Evolutionary conservation across 2,888 invertebrate genomes (phyloP), one percentile per base, ranked within the genome.

Genomic region (Meiosimyza decipiens): DNA sequence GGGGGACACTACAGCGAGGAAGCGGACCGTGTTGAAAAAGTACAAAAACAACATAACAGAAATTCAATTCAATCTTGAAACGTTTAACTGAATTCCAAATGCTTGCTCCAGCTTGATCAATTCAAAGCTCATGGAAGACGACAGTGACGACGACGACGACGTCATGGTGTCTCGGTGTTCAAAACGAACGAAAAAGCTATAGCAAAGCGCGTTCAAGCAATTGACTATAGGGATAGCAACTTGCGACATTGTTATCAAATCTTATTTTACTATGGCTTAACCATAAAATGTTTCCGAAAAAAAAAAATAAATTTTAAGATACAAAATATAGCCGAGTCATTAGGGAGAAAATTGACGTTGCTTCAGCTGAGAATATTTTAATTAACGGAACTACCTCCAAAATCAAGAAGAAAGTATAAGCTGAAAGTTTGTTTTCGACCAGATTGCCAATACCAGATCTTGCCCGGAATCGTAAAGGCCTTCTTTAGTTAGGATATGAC

Each of bases 111-210:
- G 49, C 64, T 62, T 13, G 57, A 49, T 28, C 22, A 28, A 18
- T 28, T 60, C 59, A 15, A 60, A 15, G 59, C 59, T 22, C 15
- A 60, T 60, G 28, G 28, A 59, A 16, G 49, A 13, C 47, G 55
- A 13, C 64, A 63, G 71, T 66, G 16, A 75, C 76, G 76, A 79
- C 74, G 75, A 75, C 82, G 84, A 80, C n/a, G n/a, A n/a, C 84
- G 84, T 83, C 84, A 83, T 81, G 80, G 80, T 83, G 84, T 84
- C 84, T 84, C 84, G 83, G 76, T 83, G 82, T 81, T 81, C 80
- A 77, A 80, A 22, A 81, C 50, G 9, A 40, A 40, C 28, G 22
- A 40, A 5, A 62, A n/a, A n/a, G 16, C 55, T 16, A 59, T 13
- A 6, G 50, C 11, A 40, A 28, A 13, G 49, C 18, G 40, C 57